phyloP scores from a whole-genome alignment of 2,113 vertebrate genomes.

The Laterallus jamaicensis region DNA sequence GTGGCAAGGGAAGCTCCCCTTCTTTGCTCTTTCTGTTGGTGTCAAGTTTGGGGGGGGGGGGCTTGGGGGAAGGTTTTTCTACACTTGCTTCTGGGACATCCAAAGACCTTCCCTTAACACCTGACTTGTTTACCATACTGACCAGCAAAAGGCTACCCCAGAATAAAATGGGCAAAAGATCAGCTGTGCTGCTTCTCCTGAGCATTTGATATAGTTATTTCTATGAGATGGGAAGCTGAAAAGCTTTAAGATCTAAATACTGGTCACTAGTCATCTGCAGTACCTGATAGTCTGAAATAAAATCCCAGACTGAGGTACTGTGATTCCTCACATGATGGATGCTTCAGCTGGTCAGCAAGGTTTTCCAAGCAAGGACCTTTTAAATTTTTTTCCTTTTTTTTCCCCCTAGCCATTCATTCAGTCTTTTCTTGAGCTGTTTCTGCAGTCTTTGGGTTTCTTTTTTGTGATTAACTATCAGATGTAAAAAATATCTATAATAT shows the following conservation, averaged over 20 bases:
- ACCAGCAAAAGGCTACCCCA: not conserved
- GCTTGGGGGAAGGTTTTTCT: not conserved
- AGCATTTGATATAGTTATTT: not conserved
- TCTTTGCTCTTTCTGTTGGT: not conserved
- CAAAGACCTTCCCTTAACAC: not conserved
- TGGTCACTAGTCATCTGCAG: not conserved
- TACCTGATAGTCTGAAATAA: not conserved
- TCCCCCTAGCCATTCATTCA: not conserved
- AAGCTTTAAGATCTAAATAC: not conserved
- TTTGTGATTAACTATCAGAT: not conserved
- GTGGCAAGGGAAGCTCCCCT: not conserved
- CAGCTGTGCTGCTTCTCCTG: not conserved
- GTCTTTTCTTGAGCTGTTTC: not conserved
- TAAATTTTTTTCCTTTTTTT: too few species aligned
- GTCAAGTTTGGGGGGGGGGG: rapidly evolving
- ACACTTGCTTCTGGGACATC: not conserved
- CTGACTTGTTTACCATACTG: not conserved
- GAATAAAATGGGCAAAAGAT: not conserved
- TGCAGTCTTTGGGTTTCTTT: not conserved
- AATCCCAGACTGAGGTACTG: not conserved
- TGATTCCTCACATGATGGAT: not conserved
- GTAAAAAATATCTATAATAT: not conserved
- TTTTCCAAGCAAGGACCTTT: not conserved
- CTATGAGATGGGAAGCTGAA: not conserved
- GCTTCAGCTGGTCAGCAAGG: not conserved